Conservation (phyloP, 2,888 invertebrate species). For the Brachyptera risi region DNA sequence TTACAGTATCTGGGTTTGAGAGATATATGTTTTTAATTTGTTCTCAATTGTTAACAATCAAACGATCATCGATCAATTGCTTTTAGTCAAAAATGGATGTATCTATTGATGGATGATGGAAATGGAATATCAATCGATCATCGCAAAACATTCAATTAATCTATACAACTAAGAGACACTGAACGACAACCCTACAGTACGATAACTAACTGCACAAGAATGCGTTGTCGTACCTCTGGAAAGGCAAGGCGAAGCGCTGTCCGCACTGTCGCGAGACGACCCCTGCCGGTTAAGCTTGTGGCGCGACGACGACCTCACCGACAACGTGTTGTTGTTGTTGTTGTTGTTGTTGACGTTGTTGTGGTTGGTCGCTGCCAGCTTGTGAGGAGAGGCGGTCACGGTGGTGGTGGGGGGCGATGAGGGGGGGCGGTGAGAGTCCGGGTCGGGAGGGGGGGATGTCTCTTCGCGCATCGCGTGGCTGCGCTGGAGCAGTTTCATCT, state of each 20-base stretch:
- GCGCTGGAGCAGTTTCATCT: constrained; percentile 78
- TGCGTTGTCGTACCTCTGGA: constrained; percentile 46
- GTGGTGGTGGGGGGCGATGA: constrained; percentile 37
- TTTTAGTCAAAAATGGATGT: too few relatives aligned
- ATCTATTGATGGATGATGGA: too few relatives aligned
- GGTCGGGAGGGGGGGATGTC: constrained; percentile 50
- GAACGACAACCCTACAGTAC: too few relatives aligned
- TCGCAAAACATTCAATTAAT: too few relatives aligned
- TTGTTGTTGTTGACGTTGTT: too few relatives aligned
- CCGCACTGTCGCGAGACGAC: constrained; percentile 46
- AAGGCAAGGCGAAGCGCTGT: constrained; percentile 46
- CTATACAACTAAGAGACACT: too few relatives aligned
- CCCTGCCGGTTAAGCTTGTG: constrained; percentile 47
- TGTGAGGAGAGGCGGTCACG: constrained; percentile 39
- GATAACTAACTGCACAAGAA: too few relatives aligned
- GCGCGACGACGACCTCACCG: constrained; percentile 40
- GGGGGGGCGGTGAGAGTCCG: constrained; percentile 42
- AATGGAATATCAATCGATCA: too few relatives aligned
- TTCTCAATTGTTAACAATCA: too few relatives aligned
- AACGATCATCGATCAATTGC: too few relatives aligned
- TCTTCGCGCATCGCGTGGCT: constrained; percentile 89
- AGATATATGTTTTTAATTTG: too few relatives aligned
- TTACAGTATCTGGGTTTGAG: too few relatives aligned
- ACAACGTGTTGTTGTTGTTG: constrained; percentile 33
- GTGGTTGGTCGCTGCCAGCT: constrained; percentile 35